These are phyloP conservation scores for Acanthurus tractus DNA, from an alignment of 2,797 vertebrate genomes.

Conservation along the genomic window DNA sequence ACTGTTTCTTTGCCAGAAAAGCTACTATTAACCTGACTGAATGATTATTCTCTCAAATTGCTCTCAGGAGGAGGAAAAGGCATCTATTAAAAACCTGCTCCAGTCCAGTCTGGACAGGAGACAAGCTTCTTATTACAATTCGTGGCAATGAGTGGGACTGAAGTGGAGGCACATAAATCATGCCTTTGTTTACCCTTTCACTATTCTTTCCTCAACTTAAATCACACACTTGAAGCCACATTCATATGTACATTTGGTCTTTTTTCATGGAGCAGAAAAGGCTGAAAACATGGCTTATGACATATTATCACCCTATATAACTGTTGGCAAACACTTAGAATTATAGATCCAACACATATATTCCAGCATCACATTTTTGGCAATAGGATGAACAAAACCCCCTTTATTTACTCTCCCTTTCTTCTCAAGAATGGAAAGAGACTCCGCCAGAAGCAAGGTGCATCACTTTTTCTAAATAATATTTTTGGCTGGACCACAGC, in stretches of 20 bases:
- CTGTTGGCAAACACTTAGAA: not conserved
- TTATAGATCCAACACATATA: not conserved
- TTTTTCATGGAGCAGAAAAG: not conserved
- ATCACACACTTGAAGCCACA: not conserved
- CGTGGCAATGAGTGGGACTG: conserved; percentile 35
- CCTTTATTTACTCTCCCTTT: not conserved
- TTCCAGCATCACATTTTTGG: not conserved
- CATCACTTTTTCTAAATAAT: not conserved
- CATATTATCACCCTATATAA: not conserved
- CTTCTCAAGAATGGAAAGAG: not conserved
- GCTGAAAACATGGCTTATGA: conserved; percentile 8
- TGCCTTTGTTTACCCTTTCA: conserved; percentile 36
- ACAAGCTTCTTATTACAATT: conserved; percentile 50
- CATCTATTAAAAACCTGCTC: conserved; percentile 42
- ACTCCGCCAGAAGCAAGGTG: not conserved
- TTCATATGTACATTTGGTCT: not conserved
- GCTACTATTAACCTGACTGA: conserved; percentile 68
- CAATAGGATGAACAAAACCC: not conserved
- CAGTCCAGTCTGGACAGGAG: conserved; percentile 44
- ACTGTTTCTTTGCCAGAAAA: conserved; percentile 74
- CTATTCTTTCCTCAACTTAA: conserved; percentile 24
- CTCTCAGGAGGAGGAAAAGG: conserved; percentile 58
- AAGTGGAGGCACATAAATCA: conserved; percentile 51
- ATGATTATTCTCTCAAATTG: conserved; percentile 67
- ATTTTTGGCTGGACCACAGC: no score